Conservation (phyloP, 2,888 invertebrate genomes). For the Caenorhabditis sulstoni region DNA sequence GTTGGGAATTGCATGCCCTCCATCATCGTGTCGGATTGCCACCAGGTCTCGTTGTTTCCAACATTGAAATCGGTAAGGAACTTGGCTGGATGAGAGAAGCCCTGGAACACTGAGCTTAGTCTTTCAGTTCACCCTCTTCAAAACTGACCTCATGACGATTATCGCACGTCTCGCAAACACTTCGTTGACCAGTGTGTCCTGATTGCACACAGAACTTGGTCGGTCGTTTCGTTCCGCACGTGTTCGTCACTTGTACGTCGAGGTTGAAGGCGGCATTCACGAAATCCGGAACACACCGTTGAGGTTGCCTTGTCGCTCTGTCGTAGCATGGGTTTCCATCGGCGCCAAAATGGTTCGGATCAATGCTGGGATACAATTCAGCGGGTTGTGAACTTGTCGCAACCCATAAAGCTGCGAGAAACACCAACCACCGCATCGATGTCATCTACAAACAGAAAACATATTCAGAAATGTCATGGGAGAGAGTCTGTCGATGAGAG, state of each 20-base stretch:
- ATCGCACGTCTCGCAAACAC: conserved; percentile 78
- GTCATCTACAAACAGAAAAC: conserved; percentile 34
- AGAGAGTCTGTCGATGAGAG: neutral
- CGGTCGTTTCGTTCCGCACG: conserved; percentile 90
- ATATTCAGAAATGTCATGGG: conserved; percentile 26
- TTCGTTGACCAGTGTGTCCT: conserved; percentile 84
- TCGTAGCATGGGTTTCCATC: conserved; percentile 76
- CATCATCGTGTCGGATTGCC: conserved; percentile 98
- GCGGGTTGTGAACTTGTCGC: conserved; percentile 71
- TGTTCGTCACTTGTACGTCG: conserved; percentile 93
- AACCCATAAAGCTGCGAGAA: conserved; percentile 46
- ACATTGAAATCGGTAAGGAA: conserved; percentile 93
- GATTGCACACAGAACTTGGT: conserved; percentile 92
- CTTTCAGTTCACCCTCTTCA: too few relatives aligned
- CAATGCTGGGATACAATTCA: conserved; percentile 74
- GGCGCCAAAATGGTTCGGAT: conserved; percentile 77
- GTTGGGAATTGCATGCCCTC: conserved; percentile 93
- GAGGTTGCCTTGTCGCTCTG: conserved; percentile 66
- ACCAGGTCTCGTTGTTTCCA: conserved; percentile 93
- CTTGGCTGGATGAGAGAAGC: conserved; percentile 73
- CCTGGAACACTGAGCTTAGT: conserved; percentile 40
- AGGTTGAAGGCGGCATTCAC: conserved; percentile 95
- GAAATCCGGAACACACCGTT: conserved; percentile 91
- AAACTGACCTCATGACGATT: conserved; percentile 70
- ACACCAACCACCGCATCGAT: conserved; percentile 47